These are phyloP conservation scores for Dorcus hopei DNA, from an alignment of 2,888 invertebrate species.

Conservation along the genomic window DNA sequence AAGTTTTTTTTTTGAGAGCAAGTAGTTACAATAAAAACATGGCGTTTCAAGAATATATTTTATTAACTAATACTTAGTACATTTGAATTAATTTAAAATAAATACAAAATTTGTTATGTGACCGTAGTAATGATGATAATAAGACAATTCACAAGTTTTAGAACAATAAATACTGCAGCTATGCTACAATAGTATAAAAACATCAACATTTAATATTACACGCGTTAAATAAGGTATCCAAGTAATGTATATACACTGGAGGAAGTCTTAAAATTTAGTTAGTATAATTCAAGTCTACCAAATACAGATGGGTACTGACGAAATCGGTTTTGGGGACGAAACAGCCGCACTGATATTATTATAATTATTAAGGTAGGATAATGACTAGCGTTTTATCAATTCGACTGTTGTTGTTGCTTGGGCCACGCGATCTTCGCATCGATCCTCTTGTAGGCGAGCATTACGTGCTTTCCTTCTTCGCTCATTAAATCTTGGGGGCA, in stretches of 20 bases:
- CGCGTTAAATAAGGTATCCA: conserved; percentile 20
- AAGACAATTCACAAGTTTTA: conserved; percentile 27
- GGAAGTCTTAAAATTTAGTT: conserved; percentile 9
- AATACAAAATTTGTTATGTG: conserved; percentile 30
- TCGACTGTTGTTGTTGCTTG: conserved; percentile 50
- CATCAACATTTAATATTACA: conserved; percentile 26
- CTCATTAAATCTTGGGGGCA: conserved; percentile 86
- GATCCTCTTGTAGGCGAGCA: conserved; percentile 91
- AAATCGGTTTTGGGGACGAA: conserved; percentile 6
- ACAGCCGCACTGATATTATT: conserved; percentile 27
- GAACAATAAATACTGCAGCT: conserved; percentile 30
- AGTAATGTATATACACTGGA: conserved; percentile 6
- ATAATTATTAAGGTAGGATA: conserved; percentile 12
- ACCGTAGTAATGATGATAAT: conserved; percentile 9
- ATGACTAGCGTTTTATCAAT: conserved; percentile 33
- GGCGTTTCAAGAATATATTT: conserved; percentile 32
- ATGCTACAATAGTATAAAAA: conserved; percentile 36
- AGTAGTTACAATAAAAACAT: background rate
- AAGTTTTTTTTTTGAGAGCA: background rate
- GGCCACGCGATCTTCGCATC: conserved; percentile 99
- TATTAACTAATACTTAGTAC: conserved; percentile 35
- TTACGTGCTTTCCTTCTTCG: conserved; percentile 77
- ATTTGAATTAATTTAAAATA: conserved; percentile 29
- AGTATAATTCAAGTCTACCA: conserved; percentile 2
- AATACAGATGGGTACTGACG: background rate